Evolutionary conservation across 2,888 invertebrate species (phyloP), one percentile per base, ranked within the genome.

Genomic region (Venustoraphidia nigricollis): DNA sequence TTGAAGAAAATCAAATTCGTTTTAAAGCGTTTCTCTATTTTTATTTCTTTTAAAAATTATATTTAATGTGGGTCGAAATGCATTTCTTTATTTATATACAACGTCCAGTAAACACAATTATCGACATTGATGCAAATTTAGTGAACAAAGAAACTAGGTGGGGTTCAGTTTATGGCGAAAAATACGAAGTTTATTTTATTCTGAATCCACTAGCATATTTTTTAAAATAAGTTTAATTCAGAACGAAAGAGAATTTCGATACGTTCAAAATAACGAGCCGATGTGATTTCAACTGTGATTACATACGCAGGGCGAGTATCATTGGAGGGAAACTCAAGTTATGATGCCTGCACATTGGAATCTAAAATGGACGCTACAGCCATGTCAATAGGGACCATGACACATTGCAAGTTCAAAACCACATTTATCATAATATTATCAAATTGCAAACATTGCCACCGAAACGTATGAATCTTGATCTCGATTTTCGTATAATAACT

Each of bases 281-380:
- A 27, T 27, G 6, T 3, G 6, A 27, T 2, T 17, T 17, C 27
- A 27, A 27, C 27, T 27, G 6, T 6, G 27, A 27, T 27, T 27
- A 6, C 27, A 27, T 27, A 27, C 27, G 27, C 27, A 27, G 27
- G 27, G 27, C 27, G 27, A 27, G 27, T 27, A 27, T 27, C 27
- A 6, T 27, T 27, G 27, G 27, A 27, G 27, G 27, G 27, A 27
- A 27, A 27, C 27, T 5, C 27, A 27, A 27, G 27, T 6, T 27
- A 27, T 27, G 27, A 27, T 27, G 27, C 27, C 27, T 27, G 27
- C 27, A 27, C 27, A 27, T 46, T 40, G 39, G 40, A 36, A 46
- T 40, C 44, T 37, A 47, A 47, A 47, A 47, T 47, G 47, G 47
- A 47, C 47, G 47, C 47, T 47, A 47, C 43, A 43, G 34, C 14